A percentile compares a stretch with the other conserved stretches of the same genome.
Evolutionary conservation across 2,113 vertebrate species (phyloP).

Genomic region (Chelonoidis abingdonii): DNA sequence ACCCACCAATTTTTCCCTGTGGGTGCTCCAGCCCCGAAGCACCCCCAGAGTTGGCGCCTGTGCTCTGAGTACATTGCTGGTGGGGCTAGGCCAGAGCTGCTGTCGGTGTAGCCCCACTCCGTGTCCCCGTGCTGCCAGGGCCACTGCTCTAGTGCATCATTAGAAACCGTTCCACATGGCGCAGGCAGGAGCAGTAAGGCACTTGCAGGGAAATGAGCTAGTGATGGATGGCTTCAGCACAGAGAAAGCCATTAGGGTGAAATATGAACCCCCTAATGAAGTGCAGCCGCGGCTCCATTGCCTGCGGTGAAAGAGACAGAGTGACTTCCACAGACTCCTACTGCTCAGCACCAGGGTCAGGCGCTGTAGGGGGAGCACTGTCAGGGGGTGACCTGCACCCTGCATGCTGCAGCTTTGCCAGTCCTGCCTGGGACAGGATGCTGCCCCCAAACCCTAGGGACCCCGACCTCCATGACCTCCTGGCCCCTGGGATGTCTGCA

Average conservation of each 20-base stretch:
- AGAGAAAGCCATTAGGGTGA: conserved; percentile 84
- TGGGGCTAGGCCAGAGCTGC: neutral
- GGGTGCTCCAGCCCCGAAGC: too few relatives aligned
- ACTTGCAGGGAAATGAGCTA: conserved; percentile 87
- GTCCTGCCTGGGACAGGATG: neutral
- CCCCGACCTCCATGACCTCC: accelerated
- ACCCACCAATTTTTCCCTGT: too few relatives aligned
- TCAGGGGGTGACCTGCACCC: neutral
- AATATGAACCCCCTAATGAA: conserved; percentile 85
- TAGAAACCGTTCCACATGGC: conserved; percentile 89
- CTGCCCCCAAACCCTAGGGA: neutral
- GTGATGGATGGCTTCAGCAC: conserved; percentile 86
- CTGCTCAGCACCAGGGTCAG: neutral
- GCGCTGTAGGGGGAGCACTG: neutral
- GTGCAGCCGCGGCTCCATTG: neutral
- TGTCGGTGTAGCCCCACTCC: neutral
- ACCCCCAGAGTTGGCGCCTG: too few relatives aligned
- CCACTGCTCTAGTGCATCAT: conserved; percentile 81
- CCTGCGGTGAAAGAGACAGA: neutral
- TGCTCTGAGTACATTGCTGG: neutral
- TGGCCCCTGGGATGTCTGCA: neutral
- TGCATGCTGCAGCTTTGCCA: neutral
- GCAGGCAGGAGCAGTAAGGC: conserved; percentile 85
- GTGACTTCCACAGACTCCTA: neutral
- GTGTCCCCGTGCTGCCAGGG: neutral